phyloP scores from a whole-genome alignment of 23 tunicate species.

The Halocynthia aurantium region DNA sequence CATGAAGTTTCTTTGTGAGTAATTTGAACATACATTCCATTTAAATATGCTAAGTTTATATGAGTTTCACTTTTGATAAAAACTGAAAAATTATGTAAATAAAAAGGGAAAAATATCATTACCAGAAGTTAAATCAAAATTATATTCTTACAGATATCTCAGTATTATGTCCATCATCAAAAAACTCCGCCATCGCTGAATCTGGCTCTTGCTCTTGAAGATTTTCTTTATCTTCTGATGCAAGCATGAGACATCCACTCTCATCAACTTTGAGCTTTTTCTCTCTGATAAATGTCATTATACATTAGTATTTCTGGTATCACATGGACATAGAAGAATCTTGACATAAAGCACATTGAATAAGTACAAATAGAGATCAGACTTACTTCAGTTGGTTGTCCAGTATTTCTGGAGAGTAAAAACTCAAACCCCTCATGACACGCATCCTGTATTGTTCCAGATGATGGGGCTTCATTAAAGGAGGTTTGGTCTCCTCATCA shows the following conservation, averaged over 20 bases:
- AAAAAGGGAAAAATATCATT: not conserved
- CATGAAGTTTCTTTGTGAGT: not conserved
- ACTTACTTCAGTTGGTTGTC: slow-evolving; percentile 53
- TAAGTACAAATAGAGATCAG: not conserved
- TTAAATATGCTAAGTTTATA: not conserved
- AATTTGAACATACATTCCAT: not conserved
- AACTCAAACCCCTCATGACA: slow-evolving; percentile 49
- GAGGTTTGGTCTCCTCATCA: slow-evolving; percentile 43
- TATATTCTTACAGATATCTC: slow-evolving; percentile 42
- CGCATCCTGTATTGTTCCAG: slow-evolving; percentile 45
- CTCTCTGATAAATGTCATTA: slow-evolving; percentile 22
- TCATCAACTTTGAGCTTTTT: slow-evolving; percentile 54
- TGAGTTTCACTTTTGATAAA: not conserved
- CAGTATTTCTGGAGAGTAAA: slow-evolving; percentile 57
- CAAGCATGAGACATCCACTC: slow-evolving; percentile 32
- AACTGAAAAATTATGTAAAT: not conserved
- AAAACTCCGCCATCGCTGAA: slow-evolving; percentile 38
- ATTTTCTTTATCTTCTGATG: slow-evolving; percentile 31
- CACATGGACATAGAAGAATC: not conserved
- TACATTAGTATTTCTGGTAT: not conserved
- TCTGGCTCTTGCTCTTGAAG: not conserved
- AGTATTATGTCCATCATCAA: slow-evolving; percentile 91
- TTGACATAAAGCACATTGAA: no score
- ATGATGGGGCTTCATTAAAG: slow-evolving; percentile 42
- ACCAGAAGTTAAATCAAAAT: not conserved